Evolutionary conservation across 2,888 invertebrate species (phyloP).

Genomic region (Stenurella melanura): DNA sequence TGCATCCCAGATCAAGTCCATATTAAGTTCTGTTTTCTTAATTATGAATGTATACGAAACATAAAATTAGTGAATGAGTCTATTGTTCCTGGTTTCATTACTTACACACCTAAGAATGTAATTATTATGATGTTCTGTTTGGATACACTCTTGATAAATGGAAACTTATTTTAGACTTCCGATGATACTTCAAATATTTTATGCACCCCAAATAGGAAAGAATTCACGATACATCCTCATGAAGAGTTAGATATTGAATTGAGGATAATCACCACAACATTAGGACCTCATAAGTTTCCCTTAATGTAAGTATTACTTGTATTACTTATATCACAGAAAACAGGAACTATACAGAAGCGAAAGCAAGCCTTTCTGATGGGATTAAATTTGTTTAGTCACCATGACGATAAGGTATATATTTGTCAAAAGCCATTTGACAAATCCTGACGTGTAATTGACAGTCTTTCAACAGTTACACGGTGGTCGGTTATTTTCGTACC

Average conservation of each 20-base stretch:
- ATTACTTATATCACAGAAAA: no score
- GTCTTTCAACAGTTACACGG: no score
- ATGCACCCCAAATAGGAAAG: slow-evolving; percentile 43
- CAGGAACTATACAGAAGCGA: no score
- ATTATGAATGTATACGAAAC: slow-evolving; percentile 75
- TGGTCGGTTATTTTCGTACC: no score
- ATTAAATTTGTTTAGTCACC: no score
- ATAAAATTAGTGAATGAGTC: slow-evolving; percentile 74
- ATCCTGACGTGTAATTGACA: no score
- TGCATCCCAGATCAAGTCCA: slow-evolving; percentile 75
- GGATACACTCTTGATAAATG: background rate
- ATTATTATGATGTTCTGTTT: background rate
- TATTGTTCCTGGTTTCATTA: slow-evolving; percentile 74
- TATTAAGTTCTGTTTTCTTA: slow-evolving; percentile 77
- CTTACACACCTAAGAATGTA: slow-evolving; percentile 54
- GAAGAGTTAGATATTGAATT: slow-evolving; percentile 51
- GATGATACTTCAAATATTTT: slow-evolving; percentile 45
- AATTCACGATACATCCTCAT: slow-evolving; percentile 30
- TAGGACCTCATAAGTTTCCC: slow-evolving; percentile 57
- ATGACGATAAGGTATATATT: no score
- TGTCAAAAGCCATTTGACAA: no score
- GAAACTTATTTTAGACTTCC: slow-evolving; percentile 45
- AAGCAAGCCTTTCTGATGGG: no score
- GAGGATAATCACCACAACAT: slow-evolving; percentile 50
- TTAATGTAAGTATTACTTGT: slow-evolving; percentile 56